Evolutionary conservation across 2,888 invertebrate genomes (phyloP).

Genomic region (Sarcophaga carnaria): DNA sequence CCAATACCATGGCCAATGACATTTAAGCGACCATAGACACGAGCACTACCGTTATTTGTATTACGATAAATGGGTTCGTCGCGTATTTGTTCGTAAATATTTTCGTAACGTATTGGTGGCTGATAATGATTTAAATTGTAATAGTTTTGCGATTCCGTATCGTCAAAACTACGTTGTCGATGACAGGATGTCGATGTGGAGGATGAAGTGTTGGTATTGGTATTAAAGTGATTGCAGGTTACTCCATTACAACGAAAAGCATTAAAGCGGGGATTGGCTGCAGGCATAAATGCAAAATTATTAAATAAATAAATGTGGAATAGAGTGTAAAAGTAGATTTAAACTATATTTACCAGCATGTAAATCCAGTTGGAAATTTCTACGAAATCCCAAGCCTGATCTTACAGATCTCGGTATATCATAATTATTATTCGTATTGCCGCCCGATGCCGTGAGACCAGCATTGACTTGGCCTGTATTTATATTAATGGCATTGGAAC

Average conservation of each 20-base stretch:
- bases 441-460: conserved; percentile 9
- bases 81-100: conserved; percentile 84
- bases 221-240: conserved; percentile 66
- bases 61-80: conserved; percentile 82
- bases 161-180: conserved; percentile 81
- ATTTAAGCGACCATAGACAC: conserved; percentile 83
- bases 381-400: conserved; percentile 80
- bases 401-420: conserved; percentile 81
- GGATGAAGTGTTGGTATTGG: conserved; percentile 35
- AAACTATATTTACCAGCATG: conserved; percentile 74
- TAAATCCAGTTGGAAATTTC: conserved; percentile 81
- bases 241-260: conserved; percentile 73
- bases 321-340: background rate
- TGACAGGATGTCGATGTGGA: conserved; percentile 72
- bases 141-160: conserved; percentile 81
- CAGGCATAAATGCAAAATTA: background rate
- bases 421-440: conserved; percentile 71
- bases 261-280: conserved; percentile 75
- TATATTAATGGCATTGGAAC: conserved; percentile 74
- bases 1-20: conserved; percentile 84
- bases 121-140: conserved; percentile 78
- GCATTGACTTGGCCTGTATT: conserved; percentile 71
- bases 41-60: conserved; percentile 71
- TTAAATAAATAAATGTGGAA: conserved; percentile 1
- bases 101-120: conserved; percentile 81